A percentile compares a stretch with the other conserved stretches of the same genome.
These are phyloP conservation scores for Balaenoptera acutorostrata DNA, from an alignment of 2,113 vertebrate species.

Conservation along the genomic window DNA sequence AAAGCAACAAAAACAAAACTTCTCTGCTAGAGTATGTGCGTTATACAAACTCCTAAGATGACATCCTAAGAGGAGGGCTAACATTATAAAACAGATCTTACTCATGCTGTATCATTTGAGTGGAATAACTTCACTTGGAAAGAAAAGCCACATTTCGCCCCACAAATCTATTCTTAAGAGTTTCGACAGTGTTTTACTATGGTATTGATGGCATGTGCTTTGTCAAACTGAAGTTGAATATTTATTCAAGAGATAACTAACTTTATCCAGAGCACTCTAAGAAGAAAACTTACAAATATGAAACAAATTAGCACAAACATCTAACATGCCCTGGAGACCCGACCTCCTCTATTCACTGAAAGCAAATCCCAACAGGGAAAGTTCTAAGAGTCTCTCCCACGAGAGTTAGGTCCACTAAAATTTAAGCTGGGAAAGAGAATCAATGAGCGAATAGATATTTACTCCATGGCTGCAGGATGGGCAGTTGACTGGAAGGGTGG, in stretches of 20 bases:
- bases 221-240: neutral
- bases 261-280: neutral
- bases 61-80: neutral
- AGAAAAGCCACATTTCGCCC: neutral
- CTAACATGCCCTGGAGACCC: neutral
- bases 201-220: rapidly evolving
- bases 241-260: neutral
- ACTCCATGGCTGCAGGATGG: neutral
- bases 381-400: neutral
- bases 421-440: neutral
- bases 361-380: neutral
- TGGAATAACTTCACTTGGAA: neutral
- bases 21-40: neutral
- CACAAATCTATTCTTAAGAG: neutral
- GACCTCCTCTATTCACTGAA: neutral
- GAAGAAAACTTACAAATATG: neutral
- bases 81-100: neutral
- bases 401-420: neutral
- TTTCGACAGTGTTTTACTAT: neutral
- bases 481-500: neutral
- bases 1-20: neutral
- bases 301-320: neutral
- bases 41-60: neutral
- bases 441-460: neutral
- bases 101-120: neutral